A percentile compares a stretch with the other conserved stretches of the same genome.
Conservation (phyloP, 1,140 invertebrate genomes). For the Pseudoatta argentina region DNA sequence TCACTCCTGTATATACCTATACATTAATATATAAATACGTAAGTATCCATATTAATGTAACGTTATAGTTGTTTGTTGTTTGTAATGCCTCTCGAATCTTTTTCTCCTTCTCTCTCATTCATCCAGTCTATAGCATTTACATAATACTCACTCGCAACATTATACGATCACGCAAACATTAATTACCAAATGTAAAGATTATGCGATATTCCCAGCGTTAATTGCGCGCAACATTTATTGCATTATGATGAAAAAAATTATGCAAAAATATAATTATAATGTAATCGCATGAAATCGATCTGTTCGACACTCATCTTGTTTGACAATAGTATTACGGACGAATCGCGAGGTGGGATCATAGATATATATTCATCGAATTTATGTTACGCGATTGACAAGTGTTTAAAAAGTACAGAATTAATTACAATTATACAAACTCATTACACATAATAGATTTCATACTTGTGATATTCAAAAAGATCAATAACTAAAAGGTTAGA, state of each 20-base stretch:
- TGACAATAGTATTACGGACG: too few species aligned
- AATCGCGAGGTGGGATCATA: too few species aligned
- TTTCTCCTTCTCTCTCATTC: not conserved
- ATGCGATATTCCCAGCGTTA: not conserved
- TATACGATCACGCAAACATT: not conserved
- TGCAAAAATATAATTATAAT: not conserved
- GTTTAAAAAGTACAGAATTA: not conserved
- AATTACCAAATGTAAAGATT: slow-evolving; percentile 22
- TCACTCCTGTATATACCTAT: not conserved
- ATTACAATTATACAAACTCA: not conserved
- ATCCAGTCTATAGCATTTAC: not conserved
- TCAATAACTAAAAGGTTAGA: not conserved
- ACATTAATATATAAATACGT: too few species aligned
- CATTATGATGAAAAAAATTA: not conserved
- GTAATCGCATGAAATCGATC: not conserved
- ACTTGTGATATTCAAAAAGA: not conserved
- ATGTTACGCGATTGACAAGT: not conserved
- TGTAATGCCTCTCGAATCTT: not conserved
- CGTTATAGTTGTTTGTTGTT: too few species aligned
- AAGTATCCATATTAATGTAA: too few species aligned
- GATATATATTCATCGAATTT: not conserved
- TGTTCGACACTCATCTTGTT: not conserved
- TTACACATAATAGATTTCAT: not conserved
- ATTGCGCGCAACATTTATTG: not conserved
- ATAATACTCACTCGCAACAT: not conserved